phyloP scores from a whole-genome alignment of 2,888 invertebrate species.

The Drosophila diplacantha region DNA sequence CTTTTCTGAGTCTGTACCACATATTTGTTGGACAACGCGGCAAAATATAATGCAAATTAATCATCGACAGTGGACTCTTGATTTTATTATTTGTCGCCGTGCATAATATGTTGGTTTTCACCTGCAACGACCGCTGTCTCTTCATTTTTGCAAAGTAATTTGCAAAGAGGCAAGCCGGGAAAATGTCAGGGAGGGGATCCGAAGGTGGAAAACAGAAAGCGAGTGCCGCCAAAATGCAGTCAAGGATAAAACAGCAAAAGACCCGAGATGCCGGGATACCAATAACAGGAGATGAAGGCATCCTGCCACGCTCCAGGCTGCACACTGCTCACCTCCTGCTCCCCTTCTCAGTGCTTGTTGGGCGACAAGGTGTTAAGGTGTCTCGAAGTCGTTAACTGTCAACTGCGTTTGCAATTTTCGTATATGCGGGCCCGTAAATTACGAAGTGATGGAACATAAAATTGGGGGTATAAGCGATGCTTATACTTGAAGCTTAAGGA shows the following conservation, averaged over 20 bases:
- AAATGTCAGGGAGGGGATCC: constrained; percentile 7
- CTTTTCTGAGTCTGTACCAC: too few relatives aligned
- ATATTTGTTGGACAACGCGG: too few relatives aligned
- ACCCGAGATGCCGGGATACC: constrained; percentile 30
- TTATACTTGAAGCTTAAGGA: neutral
- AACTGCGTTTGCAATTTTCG: constrained; percentile 22
- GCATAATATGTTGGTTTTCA: constrained; percentile 18
- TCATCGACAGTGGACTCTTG: too few relatives aligned
- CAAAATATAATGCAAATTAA: neutral
- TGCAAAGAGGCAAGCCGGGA: constrained; percentile 63
- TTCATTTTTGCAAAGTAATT: constrained; percentile 73
- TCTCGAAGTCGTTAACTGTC: constrained; percentile 42
- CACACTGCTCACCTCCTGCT: constrained; percentile 1
- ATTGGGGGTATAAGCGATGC: neutral
- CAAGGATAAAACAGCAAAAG: constrained; percentile 62
- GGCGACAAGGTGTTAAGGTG: constrained; percentile 65
- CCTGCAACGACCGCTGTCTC: constrained; percentile 50
- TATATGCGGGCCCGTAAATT: constrained; percentile 34
- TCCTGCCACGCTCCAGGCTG: constrained; percentile 40
- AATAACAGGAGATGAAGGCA: constrained; percentile 34
- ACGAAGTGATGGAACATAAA: neutral
- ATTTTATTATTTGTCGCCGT: constrained; percentile 18
- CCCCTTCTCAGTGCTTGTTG: constrained; percentile 7
- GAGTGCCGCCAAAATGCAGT: constrained; percentile 70
- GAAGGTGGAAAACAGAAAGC: constrained; percentile 49